Evolutionary conservation across 2,888 invertebrate genomes (phyloP), one percentile per base, ranked within the genome.

Genomic region (Trachelus troglodyta): DNA sequence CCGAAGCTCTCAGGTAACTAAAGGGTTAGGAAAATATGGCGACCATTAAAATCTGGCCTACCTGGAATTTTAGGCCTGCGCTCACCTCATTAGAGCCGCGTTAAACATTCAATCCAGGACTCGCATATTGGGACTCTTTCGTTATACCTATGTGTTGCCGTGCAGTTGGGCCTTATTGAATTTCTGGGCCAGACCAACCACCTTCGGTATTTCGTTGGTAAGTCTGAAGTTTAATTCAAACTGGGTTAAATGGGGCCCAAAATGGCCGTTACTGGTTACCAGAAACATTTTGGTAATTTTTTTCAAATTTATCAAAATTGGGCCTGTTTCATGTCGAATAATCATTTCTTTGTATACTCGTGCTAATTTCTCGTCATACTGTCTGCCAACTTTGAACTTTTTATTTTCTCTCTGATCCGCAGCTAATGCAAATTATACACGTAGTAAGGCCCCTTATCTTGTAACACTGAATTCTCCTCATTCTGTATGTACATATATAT

Each of bases 61-160:
- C 81, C 81, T 81, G 74, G 74, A 34, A 69, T 69, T 75, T 74
- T 73, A 69, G 75, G 23, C 40, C 40, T 56, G 23, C 40, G 82
- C 85, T 86, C 83, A 86, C 87, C 90, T 91, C 90, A 89, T 91
- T 91, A 91, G 89, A 87, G 87, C 75, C 85, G 87, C 87, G 90
- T 86, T 85, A 85, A 86, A 87, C 85, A 86, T 86, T 84, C 83
- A 87, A 85, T 85, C 83, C 83, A 78, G 81, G 74, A 75, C 80
- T 76, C 77, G 11, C 15, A 33, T 15, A 15, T 23, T 33, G 71
- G 71, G 71, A 33, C 40, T 56, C 40, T 56, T 56, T 56, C 9
- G 9, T 56, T 15, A 15, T 40, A 78, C 40, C 40, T 1, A 15
- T 15, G 75, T 87, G 84, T 83, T 40, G 40, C 15, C 40, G 23